A percentile compares a stretch with the other conserved stretches of the same genome.
phyloP scores from a whole-genome alignment of 1,140 invertebrate genomes.

The Caenorhabditis briggsae region DNA sequence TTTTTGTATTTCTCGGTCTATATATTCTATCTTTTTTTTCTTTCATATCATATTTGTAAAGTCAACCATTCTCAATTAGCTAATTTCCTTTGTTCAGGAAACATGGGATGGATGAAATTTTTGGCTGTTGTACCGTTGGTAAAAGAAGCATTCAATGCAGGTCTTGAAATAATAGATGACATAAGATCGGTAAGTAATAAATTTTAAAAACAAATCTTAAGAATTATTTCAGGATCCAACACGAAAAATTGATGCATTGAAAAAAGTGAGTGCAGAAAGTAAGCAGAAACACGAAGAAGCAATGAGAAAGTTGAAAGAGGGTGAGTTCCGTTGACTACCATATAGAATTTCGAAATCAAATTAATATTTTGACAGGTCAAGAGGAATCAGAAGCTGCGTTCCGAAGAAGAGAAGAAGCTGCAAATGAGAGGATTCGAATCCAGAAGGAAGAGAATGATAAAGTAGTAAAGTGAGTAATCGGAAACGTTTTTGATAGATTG shows the following conservation, averaged over 20 bases:
- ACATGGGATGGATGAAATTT: background rate
- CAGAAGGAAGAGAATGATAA: background rate
- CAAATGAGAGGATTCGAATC: background rate
- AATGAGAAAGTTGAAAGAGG: background rate
- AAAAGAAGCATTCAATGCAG: background rate
- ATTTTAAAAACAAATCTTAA: too few relatives aligned
- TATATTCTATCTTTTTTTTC: background rate
- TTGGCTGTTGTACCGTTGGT: background rate
- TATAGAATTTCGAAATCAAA: background rate
- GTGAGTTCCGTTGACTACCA: background rate
- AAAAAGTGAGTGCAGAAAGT: background rate
- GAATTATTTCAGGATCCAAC: background rate
- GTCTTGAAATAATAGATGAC: background rate
- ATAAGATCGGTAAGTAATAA: background rate
- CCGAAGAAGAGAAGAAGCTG: background rate
- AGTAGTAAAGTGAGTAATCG: background rate
- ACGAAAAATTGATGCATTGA: background rate
- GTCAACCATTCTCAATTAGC: background rate
- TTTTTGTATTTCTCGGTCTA: background rate
- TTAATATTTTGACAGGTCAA: background rate
- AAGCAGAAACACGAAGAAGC: background rate
- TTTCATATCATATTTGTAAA: background rate
- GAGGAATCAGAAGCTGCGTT: background rate
- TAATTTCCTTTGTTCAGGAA: background rate
- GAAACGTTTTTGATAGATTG: too few relatives aligned